Conservation (phyloP, 2,888 invertebrate genomes). For the Drepana falcataria region DNA sequence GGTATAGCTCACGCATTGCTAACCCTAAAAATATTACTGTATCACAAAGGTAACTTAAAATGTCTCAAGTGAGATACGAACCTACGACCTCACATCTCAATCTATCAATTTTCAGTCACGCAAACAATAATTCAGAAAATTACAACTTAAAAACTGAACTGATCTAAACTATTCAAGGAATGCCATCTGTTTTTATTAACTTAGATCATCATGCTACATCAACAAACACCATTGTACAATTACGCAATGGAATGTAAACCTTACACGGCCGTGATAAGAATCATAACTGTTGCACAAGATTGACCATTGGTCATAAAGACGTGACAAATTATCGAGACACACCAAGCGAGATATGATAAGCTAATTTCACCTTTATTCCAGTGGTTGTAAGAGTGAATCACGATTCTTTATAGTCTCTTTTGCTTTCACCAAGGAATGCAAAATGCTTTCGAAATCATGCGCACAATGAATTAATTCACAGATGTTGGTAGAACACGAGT, state of each 20-base stretch:
- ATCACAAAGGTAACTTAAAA: no score
- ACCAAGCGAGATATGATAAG: neutral
- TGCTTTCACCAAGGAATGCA: conserved; percentile 43
- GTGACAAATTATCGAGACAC: conserved; percentile 1
- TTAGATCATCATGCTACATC: conserved; percentile 3
- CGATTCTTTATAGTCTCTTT: conserved; percentile 25
- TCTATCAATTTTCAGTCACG: no score
- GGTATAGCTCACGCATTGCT: no score
- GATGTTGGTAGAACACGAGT: conserved; percentile 13
- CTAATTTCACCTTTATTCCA: conserved; percentile 11
- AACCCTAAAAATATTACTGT: no score
- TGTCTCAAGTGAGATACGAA: no score
- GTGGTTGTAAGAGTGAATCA: conserved; percentile 6
- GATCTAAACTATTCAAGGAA: neutral
- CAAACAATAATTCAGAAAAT: neutral
- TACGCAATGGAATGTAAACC: conserved; percentile 16
- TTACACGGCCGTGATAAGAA: conserved; percentile 21
- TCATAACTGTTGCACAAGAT: conserved; percentile 18
- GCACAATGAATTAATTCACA: conserved; percentile 28
- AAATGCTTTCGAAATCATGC: conserved; percentile 36
- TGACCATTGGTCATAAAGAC: conserved; percentile 9
- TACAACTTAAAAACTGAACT: neutral
- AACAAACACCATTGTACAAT: conserved; percentile 11
- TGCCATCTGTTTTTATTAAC: conserved; percentile 4
- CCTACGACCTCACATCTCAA: no score